Conservation (phyloP, 2,113 vertebrate species). For the Hippopotamus amphibius region DNA sequence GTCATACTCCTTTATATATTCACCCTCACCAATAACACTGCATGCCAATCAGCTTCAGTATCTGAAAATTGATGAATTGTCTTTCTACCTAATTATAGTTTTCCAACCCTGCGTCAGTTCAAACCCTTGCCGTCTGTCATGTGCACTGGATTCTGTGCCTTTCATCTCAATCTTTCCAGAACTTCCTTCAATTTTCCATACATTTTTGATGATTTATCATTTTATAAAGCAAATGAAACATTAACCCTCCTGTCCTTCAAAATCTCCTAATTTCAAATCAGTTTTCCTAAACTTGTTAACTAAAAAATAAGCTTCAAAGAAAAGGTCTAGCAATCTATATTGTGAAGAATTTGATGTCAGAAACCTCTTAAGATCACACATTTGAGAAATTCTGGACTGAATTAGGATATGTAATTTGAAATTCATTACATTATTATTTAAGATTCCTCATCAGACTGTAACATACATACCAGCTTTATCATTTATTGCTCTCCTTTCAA, state of each 20-base stretch:
- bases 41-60: neutral
- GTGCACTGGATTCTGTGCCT: neutral
- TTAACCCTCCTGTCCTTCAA: neutral
- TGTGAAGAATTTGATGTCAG: neutral
- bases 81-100: neutral
- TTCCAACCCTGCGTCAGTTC: neutral
- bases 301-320: neutral
- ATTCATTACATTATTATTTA: neutral
- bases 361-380: neutral
- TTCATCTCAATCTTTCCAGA: neutral
- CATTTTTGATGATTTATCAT: neutral
- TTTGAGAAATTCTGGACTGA: neutral
- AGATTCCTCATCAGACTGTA: neutral
- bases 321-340: neutral
- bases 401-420: neutral
- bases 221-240: constrained; percentile 21
- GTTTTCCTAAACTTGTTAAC: neutral
- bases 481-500: neutral
- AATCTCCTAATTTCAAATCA: neutral
- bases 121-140: neutral
- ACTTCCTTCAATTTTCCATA: constrained; percentile 4
- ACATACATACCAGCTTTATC: neutral
- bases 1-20: neutral
- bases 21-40: neutral
- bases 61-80: neutral